These are phyloP conservation scores for Tribolium castaneum DNA, from an alignment of 1,140 invertebrate species.

Conservation along the genomic window DNA sequence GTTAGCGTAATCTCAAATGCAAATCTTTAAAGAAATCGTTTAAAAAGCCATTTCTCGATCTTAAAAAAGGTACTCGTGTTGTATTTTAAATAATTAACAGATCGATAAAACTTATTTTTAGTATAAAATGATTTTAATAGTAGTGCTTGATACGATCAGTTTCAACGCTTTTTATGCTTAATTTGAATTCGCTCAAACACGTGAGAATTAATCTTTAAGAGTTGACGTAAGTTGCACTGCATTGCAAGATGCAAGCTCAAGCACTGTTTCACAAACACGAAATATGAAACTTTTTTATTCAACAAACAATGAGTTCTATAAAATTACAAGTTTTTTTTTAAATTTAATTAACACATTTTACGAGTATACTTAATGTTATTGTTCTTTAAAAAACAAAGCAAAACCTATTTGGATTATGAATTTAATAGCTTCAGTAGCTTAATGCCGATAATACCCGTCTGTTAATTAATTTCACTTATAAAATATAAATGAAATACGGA, in stretches of 20 bases:
- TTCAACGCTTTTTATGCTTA: background rate
- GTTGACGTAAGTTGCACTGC: background rate
- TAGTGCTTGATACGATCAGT: background rate
- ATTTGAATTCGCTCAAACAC: background rate
- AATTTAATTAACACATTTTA: background rate
- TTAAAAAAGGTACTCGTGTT: constrained; percentile 6
- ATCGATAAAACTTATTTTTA: constrained; percentile 23
- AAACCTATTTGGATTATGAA: too few species aligned
- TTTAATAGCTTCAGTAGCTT: too few species aligned
- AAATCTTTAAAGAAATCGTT: constrained; percentile 18
- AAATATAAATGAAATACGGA: too few species aligned
- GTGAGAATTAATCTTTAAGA: background rate
- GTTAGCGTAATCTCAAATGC: constrained; percentile 12
- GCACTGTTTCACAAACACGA: background rate
- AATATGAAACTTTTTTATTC: too few species aligned
- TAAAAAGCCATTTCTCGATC: constrained; percentile 4
- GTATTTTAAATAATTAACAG: constrained; percentile 10
- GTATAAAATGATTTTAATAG: constrained; percentile 23
- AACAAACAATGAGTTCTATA: too few species aligned
- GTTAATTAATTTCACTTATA: too few species aligned
- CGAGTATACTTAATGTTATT: too few species aligned
- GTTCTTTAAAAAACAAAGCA: too few species aligned
- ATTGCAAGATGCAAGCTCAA: background rate
- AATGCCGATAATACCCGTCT: too few species aligned
- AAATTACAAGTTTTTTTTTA: background rate